phyloP scores from a whole-genome alignment of 2,797 vertebrate genomes.

The Jordanella pulchra region DNA sequence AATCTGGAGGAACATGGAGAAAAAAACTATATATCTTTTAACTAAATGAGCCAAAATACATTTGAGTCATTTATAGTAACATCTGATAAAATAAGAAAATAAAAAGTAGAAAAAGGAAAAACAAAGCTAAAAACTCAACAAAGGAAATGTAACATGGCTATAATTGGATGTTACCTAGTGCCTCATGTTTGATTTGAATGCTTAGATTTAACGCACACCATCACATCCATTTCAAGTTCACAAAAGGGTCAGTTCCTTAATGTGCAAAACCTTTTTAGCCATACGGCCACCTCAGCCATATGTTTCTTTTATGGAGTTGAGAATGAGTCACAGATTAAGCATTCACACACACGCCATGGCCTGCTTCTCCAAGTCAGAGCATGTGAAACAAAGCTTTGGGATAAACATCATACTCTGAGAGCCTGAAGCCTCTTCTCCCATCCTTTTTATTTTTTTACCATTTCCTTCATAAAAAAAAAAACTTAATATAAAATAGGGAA shows the following conservation, averaged over 20 bases:
- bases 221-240: not conserved
- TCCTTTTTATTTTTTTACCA: not conserved
- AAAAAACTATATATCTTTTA: not conserved
- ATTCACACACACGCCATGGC: conserved; percentile 26
- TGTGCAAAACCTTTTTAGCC: not conserved
- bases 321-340: conserved; percentile 38
- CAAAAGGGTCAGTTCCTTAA: not conserved
- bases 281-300: not conserved
- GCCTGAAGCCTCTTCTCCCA: conserved; percentile 13
- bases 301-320: conserved; percentile 16
- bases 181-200: not conserved
- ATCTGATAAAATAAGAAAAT: not conserved
- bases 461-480: conserved; percentile 3
- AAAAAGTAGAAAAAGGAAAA: not conserved
- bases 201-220: not conserved
- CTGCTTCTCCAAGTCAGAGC: conserved; percentile 32
- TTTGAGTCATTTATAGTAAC: conserved; percentile 1
- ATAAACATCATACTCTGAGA: not conserved
- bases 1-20: not conserved
- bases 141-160: not conserved
- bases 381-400: conserved; percentile 29
- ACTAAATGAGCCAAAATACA: not conserved
- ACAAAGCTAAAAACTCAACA: not conserved
- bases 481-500: not conserved
- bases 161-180: not conserved